phyloP scores from a whole-genome alignment of 2,797 vertebrate genomes.

The Coracias cyanogaster region DNA sequence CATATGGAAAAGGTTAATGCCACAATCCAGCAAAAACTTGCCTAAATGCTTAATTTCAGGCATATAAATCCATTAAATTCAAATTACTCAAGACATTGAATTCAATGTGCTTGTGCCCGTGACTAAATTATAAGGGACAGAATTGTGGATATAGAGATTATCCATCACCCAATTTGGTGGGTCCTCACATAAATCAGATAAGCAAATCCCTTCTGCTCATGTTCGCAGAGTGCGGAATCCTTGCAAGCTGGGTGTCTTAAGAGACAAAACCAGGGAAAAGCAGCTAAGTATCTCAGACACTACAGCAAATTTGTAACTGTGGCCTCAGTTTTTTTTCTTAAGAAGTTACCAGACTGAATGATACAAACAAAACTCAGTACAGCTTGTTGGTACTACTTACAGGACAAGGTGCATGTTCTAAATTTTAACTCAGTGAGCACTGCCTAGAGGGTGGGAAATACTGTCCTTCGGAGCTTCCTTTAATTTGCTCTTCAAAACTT shows the following conservation, averaged over 20 bases:
- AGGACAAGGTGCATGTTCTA: not conserved
- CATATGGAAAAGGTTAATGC: constrained; percentile 18
- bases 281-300: not conserved
- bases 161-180: constrained; percentile 37
- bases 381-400: not conserved
- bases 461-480: not conserved
- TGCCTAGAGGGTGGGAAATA: not conserved
- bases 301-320: fast-evolving
- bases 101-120: not conserved
- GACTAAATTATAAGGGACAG: constrained; percentile 33
- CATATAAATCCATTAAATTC: not conserved
- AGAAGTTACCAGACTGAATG: no score
- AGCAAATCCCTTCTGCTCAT: constrained; percentile 46
- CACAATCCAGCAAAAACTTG: constrained; percentile 12
- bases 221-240: constrained; percentile 5
- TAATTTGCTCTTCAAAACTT: constrained; percentile 33
- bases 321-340: not conserved
- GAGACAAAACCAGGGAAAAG: not conserved
- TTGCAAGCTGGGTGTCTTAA: not conserved
- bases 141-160: constrained; percentile 24
- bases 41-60: not conserved
- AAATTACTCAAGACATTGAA: not conserved
- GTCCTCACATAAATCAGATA: constrained; percentile 39
- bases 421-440: not conserved
- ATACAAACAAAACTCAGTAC: not conserved